Base-by-base conservation (phyloP, 2,797 vertebrate species). In the Clarias laeviceps region DNA sequence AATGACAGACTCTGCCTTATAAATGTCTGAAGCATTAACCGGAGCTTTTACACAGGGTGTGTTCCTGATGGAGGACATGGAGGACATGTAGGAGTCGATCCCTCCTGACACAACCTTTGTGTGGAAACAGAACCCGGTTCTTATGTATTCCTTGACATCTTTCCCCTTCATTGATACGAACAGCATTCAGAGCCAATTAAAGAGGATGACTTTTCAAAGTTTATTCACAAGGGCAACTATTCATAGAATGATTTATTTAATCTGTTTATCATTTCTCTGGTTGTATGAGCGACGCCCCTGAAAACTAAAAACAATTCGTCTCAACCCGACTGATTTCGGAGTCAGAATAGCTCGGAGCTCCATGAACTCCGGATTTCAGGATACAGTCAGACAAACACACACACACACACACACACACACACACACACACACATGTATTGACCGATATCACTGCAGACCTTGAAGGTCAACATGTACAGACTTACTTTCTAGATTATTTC, bases 211-310 rank as follows among this genome's bases (percentile, higher is more conserved):
- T 87, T 84, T 82, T 85, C 65, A 86, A 78, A 83, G 80, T 70
- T 88, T 87, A 84, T 68, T 68, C 88, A 87, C 70, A 87, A 89
- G 66, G 85, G 56, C 85, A 88, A 82, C 45, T 68, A 56, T 78
- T 86, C 80, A 85, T 69, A 73, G 50, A 57, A 59, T 65, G 62
- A 64, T 81, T 76, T 84, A 64, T 70, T 70, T 66, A 50, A 65
- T 83, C 76, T 66, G 59, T 81, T 85, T 81, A 40, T 62, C 32
- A 27, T 79, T 40, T n/a, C 83, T 79, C 74, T n/a, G 72, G 73
- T 64, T 84, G 59, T 84, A 27, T 85, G 74, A 69, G 80, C 76
- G 64, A 69, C 56, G 65, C 50, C 66, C 56, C 50, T 14, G 32
- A 27, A 64, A 65, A 85, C 74, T 61, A 80, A 80, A 82, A 57